These are phyloP conservation scores for Leptodactylus fuscus DNA, from an alignment of 2,113 vertebrate genomes.

Conservation along the genomic window DNA sequence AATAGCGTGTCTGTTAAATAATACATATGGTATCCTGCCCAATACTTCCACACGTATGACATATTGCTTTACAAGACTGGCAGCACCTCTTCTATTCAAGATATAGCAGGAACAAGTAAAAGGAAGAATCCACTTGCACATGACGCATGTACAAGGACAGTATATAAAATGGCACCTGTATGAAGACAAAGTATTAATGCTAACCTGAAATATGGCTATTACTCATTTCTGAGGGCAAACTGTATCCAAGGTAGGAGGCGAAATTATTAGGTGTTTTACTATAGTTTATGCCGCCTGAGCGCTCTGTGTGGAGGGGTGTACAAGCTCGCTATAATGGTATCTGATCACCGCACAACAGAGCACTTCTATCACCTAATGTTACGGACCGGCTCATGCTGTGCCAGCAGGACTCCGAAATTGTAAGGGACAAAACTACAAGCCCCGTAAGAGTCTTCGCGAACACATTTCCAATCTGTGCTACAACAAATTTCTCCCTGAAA, in stretches of 20 bases:
- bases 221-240: background rate
- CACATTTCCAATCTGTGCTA: background rate
- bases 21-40: constrained; percentile 21
- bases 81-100: background rate
- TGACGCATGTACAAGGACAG: background rate
- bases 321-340: too few species aligned
- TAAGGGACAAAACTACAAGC: background rate
- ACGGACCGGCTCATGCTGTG: too few species aligned
- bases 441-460: background rate
- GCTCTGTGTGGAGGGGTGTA: too few species aligned
- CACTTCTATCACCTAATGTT: too few species aligned
- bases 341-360: too few species aligned
- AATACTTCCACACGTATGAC: background rate
- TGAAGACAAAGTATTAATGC: background rate
- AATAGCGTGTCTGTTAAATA: constrained; percentile 27
- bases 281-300: too few species aligned
- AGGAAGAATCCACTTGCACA: too few species aligned
- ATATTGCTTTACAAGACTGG: background rate
- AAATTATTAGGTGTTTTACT: background rate
- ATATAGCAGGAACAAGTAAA: background rate
- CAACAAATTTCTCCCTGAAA: background rate
- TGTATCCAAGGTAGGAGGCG: background rate
- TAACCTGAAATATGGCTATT: background rate
- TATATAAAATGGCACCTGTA: background rate
- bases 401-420: too few species aligned